Base-by-base conservation (phyloP, 2,888 invertebrate genomes). In the Eupithecia dodoneata region DNA sequence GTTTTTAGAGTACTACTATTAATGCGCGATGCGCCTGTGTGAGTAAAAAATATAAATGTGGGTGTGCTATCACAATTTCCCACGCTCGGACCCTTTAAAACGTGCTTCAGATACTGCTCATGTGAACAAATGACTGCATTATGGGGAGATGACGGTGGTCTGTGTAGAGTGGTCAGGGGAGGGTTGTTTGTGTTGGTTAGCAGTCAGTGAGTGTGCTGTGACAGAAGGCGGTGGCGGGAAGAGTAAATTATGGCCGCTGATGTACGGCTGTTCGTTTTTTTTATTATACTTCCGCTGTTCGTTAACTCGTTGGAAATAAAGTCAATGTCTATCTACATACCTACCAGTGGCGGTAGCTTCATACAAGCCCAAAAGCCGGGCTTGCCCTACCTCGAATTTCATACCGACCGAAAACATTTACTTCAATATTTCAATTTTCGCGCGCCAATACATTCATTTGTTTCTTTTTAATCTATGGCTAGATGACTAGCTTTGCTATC, bases 81-180 rank as follows among this genome's bases (percentile, higher is more conserved):
- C n/a, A n/a, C n/a, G n/a, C n/a, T 59, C 10, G 44, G 86, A 84
- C 73, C 83, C 78, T 76, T 82, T 77, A 66, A 73, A 74, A 41
- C 65, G 65, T 63, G 44, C 59, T 59, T 18, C 59, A 74, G 75
- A 30, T 30, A 30, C 30, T 30, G 30, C 30, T 1, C 74, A 72
- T 76, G 4, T 15, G 5, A 18, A 13, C 13, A 41, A 66, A 66
- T 42, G 41, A 41, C 6, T 30, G 13, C 65, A 18, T 78, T 81
- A 71, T 52, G 79, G 80, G 81, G 82, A 78, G 80, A 76, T 75
- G n/a, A 13, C 69, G 76, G 65, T 73, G 82, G 75, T 80, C 81
- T 78, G 44, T n/a, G 5, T 82, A 82, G 55, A 67, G 78, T 84
- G 77, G 84, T 69, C 72, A 78, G 85, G 84, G 80, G 76, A 69